These are phyloP conservation scores for Cataglyphis cursor DNA, from an alignment of 2,888 invertebrate genomes.

Conservation along the genomic window DNA sequence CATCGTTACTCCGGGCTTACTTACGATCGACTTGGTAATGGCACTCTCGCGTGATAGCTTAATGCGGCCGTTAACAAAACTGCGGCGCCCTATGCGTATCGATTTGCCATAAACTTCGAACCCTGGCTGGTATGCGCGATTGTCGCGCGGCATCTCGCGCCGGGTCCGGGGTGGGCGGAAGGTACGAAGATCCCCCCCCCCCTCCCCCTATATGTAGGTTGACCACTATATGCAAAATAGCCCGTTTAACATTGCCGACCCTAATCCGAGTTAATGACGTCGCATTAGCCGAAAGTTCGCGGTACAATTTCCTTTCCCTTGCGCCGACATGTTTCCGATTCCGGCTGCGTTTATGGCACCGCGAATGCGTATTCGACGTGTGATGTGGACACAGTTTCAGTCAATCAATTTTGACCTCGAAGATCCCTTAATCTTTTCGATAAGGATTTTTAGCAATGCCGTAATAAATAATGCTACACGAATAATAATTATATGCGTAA, in stretches of 20 bases:
- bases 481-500: not conserved
- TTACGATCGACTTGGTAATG: slow-evolving; percentile 81
- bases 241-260: slow-evolving; percentile 27
- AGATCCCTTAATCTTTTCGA: not conserved
- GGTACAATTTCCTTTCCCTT: slow-evolving; percentile 26
- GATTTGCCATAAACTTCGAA: slow-evolving; percentile 81
- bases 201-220: not conserved
- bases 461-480: not conserved
- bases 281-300: slow-evolving; percentile 54
- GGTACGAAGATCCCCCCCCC: not conserved
- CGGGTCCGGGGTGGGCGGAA: slow-evolving; percentile 63
- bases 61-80: slow-evolving; percentile 83
- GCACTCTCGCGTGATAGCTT: slow-evolving; percentile 83
- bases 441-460: not conserved
- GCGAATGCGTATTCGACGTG: slow-evolving; percentile 8
- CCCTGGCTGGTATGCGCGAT: slow-evolving; percentile 67
- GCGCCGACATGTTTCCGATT: not conserved
- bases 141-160: slow-evolving; percentile 59
- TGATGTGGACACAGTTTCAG: not conserved
- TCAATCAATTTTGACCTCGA: slow-evolving; percentile 17
- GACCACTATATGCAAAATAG: slow-evolving; percentile 54
- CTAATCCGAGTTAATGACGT: slow-evolving; percentile 32
- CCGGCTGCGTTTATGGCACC: not conserved
- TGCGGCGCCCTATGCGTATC: slow-evolving; percentile 73
- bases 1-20: slow-evolving; percentile 70